Evolutionary conservation across 2,888 invertebrate species (phyloP).

Genomic region (Spodoptera littoralis): DNA sequence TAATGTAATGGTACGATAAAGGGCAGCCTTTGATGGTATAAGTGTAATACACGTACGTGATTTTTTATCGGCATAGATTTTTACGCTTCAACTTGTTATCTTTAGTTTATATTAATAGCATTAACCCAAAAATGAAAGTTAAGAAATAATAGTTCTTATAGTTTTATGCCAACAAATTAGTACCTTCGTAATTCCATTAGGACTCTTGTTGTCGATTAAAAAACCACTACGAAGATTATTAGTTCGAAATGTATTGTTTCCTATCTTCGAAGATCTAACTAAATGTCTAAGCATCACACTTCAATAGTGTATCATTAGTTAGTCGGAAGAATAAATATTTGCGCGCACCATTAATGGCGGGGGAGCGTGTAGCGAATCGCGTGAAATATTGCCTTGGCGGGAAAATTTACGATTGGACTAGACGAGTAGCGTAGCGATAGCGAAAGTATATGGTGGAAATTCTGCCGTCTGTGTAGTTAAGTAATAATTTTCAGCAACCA

Average conservation of each 20-base stretch:
- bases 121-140: too few species aligned
- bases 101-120: not conserved
- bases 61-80: slow-evolving; percentile 26
- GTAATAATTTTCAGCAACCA: slow-evolving; percentile 38
- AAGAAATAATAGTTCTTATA: not conserved
- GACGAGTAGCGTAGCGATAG: slow-evolving; percentile 54
- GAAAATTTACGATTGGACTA: slow-evolving; percentile 66
- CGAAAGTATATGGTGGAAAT: slow-evolving; percentile 64
- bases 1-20: slow-evolving; percentile 62
- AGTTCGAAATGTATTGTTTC: too few species aligned
- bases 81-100: slow-evolving; percentile 3
- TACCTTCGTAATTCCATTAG: not conserved
- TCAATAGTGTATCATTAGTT: slow-evolving; percentile 57
- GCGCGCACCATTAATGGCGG: slow-evolving; percentile 56
- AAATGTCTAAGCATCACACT: slow-evolving; percentile 30
- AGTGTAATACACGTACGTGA: slow-evolving; percentile 40
- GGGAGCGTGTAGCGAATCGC: slow-evolving; percentile 43
- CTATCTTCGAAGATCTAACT: slow-evolving; percentile 3
- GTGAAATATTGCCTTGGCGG: slow-evolving; percentile 56
- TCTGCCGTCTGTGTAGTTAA: slow-evolving; percentile 40
- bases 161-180: not conserved
- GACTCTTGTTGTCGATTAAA: not conserved
- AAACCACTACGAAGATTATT: too few species aligned
- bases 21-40: slow-evolving; percentile 59
- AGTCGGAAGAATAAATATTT: slow-evolving; percentile 46